Percentiles rank a stretch among this genome's conserved stretches.
phyloP scores from a whole-genome alignment of 2,113 vertebrate species.

The Odocoileus hemionus region DNA sequence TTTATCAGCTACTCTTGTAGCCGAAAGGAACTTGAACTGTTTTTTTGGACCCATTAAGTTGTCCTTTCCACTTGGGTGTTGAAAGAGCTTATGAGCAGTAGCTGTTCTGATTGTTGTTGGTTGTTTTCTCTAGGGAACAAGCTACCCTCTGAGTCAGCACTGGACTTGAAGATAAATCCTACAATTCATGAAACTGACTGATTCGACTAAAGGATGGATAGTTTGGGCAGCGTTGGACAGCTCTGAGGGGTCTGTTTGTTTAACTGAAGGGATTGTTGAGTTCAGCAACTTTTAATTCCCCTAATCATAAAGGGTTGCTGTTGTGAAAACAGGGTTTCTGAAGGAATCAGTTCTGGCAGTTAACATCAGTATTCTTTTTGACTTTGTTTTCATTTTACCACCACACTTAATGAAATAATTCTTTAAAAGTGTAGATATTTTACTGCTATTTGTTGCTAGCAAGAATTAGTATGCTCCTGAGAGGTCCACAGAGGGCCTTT shows the following conservation, averaged over 20 bases:
- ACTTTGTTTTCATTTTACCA: constrained; percentile 49
- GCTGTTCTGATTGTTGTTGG: constrained; percentile 78
- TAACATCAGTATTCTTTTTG: constrained; percentile 42
- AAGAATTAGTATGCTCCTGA: neutral
- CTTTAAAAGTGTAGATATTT: constrained; percentile 30
- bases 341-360: constrained; percentile 61
- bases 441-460: constrained; percentile 25
- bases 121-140: constrained; percentile 78
- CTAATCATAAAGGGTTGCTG: constrained; percentile 59
- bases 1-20: constrained; percentile 46
- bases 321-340: constrained; percentile 64
- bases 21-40: constrained; percentile 54
- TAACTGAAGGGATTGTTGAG: constrained; percentile 73
- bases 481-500: constrained; percentile 44
- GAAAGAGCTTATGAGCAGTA: constrained; percentile 72
- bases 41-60: constrained; percentile 61
- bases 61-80: constrained; percentile 72
- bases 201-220: constrained; percentile 76
- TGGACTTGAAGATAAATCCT: constrained; percentile 77
- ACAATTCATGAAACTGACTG: constrained; percentile 78
- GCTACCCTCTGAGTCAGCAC: constrained; percentile 77
- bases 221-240: constrained; percentile 78
- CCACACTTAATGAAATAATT: constrained; percentile 14
- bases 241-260: constrained; percentile 77
- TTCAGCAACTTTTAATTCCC: constrained; percentile 71